These are phyloP conservation scores for Burhinus oedicnemus DNA, from an alignment of 2,113 vertebrate species.

Conservation along the genomic window DNA sequence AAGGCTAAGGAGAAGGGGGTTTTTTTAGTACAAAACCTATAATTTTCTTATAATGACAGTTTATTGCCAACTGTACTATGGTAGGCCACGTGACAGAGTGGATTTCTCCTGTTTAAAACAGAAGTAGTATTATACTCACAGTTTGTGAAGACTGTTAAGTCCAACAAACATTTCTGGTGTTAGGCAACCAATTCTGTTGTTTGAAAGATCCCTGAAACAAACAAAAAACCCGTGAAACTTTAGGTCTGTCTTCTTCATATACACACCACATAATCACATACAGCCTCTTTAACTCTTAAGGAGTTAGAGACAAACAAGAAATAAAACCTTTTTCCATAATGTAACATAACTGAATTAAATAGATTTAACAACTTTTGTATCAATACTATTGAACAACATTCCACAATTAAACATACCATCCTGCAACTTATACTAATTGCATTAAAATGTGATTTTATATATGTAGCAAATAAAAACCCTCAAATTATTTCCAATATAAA, in stretches of 20 bases:
- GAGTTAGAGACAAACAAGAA: neutral
- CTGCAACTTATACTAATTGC: neutral
- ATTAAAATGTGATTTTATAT: neutral
- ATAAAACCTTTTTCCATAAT: neutral
- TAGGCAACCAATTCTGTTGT: conserved; percentile 92
- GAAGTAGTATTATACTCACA: conserved; percentile 79
- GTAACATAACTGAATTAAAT: neutral
- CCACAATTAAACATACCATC: neutral
- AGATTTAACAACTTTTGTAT: neutral
- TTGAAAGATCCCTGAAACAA: conserved; percentile 88
- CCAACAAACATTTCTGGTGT: conserved; percentile 87
- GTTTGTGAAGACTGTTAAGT: conserved; percentile 85
- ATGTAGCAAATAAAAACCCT: neutral
- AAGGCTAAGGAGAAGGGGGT: neutral
- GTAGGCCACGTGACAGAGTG: neutral
- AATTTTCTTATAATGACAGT: neutral
- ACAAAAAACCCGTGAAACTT: neutral
- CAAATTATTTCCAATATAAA: neutral
- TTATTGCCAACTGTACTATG: neutral
- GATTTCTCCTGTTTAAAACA: neutral
- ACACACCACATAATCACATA: neutral
- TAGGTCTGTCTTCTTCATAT: neutral
- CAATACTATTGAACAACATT: neutral
- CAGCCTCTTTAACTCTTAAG: neutral
- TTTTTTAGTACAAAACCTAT: neutral